Conservation (phyloP, 2,888 invertebrate genomes). For the Hemaris fuciformis region DNA sequence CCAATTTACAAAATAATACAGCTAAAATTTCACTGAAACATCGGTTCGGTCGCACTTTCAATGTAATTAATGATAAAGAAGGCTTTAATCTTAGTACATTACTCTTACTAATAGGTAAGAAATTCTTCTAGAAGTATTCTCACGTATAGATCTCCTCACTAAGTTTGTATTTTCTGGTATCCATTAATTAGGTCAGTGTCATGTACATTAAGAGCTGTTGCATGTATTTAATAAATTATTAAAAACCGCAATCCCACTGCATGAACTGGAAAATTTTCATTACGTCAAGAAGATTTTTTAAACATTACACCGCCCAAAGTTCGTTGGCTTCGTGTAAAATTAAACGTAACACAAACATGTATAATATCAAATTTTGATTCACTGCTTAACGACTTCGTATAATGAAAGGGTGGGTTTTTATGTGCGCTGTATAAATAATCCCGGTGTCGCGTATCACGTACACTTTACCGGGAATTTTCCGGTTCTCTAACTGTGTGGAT, state of each 20-base stretch:
- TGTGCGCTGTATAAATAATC: constrained; percentile 31
- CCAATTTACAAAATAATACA: not conserved
- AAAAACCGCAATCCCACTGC: not conserved
- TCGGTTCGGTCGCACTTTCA: no score
- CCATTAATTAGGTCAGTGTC: not conserved
- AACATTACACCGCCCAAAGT: constrained; percentile 37
- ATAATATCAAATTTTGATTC: constrained; percentile 70
- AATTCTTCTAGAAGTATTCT: no score
- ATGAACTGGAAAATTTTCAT: not conserved
- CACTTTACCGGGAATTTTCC: constrained; percentile 7
- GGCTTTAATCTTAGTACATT: no score
- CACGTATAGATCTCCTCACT: no score
- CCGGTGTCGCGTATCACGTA: constrained; percentile 20
- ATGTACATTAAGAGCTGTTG: not conserved
- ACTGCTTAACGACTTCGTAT: constrained; percentile 36
- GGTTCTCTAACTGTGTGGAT: not conserved
- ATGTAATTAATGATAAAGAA: no score
- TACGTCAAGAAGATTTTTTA: not conserved
- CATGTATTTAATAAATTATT: not conserved
- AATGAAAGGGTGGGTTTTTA: constrained; percentile 48
- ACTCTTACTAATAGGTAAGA: no score
- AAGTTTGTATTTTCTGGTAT: no score
- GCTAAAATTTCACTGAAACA: no score
- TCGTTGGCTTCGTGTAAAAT: constrained; percentile 76
- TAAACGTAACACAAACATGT: constrained; percentile 76